Conservation (phyloP, 1,140 invertebrate genomes). For the Drosophila micromelanica region DNA sequence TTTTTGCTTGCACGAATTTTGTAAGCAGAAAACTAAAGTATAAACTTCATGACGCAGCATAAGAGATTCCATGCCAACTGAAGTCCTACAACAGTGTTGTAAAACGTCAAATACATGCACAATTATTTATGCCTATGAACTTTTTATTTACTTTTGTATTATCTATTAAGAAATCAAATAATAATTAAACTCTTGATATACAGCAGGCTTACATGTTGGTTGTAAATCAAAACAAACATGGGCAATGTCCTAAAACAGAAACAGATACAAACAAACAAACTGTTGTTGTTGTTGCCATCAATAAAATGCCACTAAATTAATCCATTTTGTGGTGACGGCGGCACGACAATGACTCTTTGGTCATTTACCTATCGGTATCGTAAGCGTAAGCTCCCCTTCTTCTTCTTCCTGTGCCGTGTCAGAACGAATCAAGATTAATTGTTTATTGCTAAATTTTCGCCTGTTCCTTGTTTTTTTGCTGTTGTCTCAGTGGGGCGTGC, state of each 20-base stretch:
- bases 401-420: not conserved
- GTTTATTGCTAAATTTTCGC: constrained; percentile 53
- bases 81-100: not conserved
- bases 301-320: constrained; percentile 63
- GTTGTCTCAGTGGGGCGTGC: constrained; percentile 23
- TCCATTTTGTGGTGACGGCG: constrained; percentile 46
- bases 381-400: constrained; percentile 34
- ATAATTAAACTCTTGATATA: constrained; percentile 26
- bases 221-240: constrained; percentile 42
- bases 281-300: constrained; percentile 47
- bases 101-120: not conserved
- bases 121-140: not conserved
- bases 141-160: not conserved
- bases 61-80: too few relatives aligned
- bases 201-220: constrained; percentile 31
- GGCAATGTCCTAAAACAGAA: constrained; percentile 6
- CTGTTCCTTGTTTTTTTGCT: constrained; percentile 19
- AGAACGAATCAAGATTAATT: constrained; percentile 69
- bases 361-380: constrained; percentile 68
- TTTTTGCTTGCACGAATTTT: constrained; percentile 28
- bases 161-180: constrained; percentile 10
- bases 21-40: constrained; percentile 12
- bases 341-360: constrained; percentile 55
- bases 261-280: constrained; percentile 24
- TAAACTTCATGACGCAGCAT: constrained; percentile 20